Evolutionary conservation across 2,888 invertebrate genomes (phyloP).

Genomic region (Polydrusus pterygomalis): DNA sequence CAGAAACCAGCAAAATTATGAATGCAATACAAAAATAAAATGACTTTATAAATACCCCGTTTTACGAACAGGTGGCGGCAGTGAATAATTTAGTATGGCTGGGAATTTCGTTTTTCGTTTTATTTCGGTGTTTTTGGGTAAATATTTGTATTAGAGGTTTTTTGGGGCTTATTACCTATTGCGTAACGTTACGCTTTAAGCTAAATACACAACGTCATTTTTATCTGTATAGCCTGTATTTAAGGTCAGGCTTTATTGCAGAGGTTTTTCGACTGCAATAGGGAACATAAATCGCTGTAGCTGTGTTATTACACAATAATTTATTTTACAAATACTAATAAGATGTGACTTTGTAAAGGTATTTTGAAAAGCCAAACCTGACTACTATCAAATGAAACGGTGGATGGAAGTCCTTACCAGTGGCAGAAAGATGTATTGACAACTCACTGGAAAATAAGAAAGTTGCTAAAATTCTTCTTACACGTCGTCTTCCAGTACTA

Average conservation of each 20-base stretch:
- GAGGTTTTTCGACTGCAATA: no score
- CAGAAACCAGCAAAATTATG: conserved; percentile 2
- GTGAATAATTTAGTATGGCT: conserved; percentile 18
- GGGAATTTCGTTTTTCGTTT: conserved; percentile 21
- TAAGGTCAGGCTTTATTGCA: neutral
- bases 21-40: conserved; percentile 21
- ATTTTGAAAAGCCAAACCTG: no score
- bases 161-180: conserved; percentile 14
- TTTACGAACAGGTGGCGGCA: conserved; percentile 19
- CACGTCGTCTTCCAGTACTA: no score
- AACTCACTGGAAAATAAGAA: no score
- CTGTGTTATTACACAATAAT: no score
- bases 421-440: no score
- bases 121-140: conserved; percentile 18
- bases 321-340: no score
- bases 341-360: no score
- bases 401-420: no score
- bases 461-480: no score
- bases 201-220: conserved; percentile 6
- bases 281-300: no score
- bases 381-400: no score
- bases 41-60: conserved; percentile 19
- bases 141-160: conserved; percentile 23
- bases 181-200: conserved; percentile 10
- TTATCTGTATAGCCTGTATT: neutral